Evolutionary conservation across 2,113 vertebrate genomes (phyloP), one percentile per base, ranked within the genome.

Genomic region (Pao palembangensis): DNA sequence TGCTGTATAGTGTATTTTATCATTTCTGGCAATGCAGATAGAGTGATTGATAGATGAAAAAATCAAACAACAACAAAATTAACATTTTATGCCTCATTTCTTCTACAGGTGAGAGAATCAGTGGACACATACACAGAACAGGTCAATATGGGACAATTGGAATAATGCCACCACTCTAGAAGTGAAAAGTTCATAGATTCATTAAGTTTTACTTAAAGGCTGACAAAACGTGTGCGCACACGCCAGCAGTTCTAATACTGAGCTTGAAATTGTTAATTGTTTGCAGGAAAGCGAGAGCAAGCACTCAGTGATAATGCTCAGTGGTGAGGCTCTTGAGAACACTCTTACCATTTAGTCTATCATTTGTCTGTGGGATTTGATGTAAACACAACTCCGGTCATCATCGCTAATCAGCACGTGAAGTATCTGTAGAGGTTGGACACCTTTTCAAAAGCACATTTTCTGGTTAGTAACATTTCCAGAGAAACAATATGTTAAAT

Each of bases 31-130:
- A 31, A 31, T 31, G 21, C 21, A 31, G 8, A 31, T 6, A 31
- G 28, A 31, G 5, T 31, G 28, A 31, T 31, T 31, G 28, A 4
- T 28, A 8, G 31, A 41, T 15, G 6, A 17, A 41, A 2, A 14
- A 12, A 53, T 13, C 14, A 10, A 48, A 47, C 8, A 51, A 23
- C 25, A 28, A 28, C 5, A 28, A 5, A 28, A 28, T 51, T 13
- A 0, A 51, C 44, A 1, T 16, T 42, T 34, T 19, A n/a, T 49
- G 34, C 34, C 34, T 38, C 21, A 8, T 18, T 16, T 18, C 48
- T 49, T 48, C 44, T 46, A 25, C 2, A 53, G 16, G 16, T 51
- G 23, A 46, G 38, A 19, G 34, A 58, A 44, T 68, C 18, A 61
- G 50, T 68, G 15, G 17, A 4, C 25, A n/a, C 12, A 11, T 15